Conservation (phyloP, 2,888 invertebrate species). For the Drosophila monieri region DNA sequence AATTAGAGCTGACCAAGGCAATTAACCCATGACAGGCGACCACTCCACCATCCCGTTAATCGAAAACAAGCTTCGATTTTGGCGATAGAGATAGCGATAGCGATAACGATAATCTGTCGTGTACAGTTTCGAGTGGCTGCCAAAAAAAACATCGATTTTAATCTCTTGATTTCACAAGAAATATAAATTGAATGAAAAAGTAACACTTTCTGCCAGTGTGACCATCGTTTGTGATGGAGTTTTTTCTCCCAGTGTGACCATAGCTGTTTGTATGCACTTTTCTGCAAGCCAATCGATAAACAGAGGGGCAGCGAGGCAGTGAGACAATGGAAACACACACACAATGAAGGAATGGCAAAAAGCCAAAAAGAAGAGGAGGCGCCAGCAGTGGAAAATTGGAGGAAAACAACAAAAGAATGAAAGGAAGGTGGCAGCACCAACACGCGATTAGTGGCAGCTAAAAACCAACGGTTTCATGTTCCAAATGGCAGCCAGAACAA, state of each 20-base stretch:
- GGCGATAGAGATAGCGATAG: background rate
- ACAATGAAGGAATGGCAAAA: constrained; percentile 10
- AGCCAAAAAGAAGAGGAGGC: constrained; percentile 18
- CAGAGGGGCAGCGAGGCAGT: background rate
- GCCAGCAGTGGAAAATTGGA: constrained; percentile 16
- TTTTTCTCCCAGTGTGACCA: background rate
- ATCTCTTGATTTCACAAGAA: background rate
- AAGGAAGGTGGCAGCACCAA: constrained; percentile 22
- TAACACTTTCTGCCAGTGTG: background rate
- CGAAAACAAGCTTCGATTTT: background rate
- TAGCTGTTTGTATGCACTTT: constrained; percentile 3
- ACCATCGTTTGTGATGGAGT: background rate
- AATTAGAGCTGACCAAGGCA: constrained; percentile 59
- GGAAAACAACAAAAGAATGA: constrained; percentile 1
- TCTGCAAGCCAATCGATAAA: constrained; percentile 21
- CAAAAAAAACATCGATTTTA: background rate
- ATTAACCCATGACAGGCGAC: constrained; percentile 57
- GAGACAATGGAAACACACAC: constrained; percentile 12
- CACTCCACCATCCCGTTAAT: constrained; percentile 1
- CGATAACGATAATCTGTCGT: constrained; percentile 14
- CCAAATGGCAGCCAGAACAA: constrained; percentile 49
- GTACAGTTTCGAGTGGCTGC: constrained; percentile 10
- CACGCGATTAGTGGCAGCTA: constrained; percentile 30
- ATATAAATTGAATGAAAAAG: background rate
- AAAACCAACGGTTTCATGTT: constrained; percentile 48